Percentiles rank a stretch among this genome's conserved stretches.
Conservation (phyloP, 2,888 invertebrate genomes). For the Apodemia hepburni region DNA sequence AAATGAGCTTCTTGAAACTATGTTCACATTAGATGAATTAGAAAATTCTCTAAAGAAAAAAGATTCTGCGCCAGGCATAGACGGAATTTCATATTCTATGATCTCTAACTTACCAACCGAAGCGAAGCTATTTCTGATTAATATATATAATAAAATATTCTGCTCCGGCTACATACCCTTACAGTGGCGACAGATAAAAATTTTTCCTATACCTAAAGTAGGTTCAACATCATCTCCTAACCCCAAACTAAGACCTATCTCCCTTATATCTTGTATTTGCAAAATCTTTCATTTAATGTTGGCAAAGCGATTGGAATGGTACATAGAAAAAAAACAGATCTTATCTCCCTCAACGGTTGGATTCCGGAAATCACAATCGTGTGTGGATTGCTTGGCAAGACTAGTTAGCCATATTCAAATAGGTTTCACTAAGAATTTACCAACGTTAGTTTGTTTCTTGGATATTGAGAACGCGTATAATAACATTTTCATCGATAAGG, state of each 20-base stretch:
- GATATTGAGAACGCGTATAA: constrained; percentile 29
- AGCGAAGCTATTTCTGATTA: not conserved
- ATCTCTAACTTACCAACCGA: too few species aligned
- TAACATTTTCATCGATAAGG: constrained; percentile 19
- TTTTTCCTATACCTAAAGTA: constrained; percentile 16
- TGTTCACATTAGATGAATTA: too few species aligned
- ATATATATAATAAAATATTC: not conserved
- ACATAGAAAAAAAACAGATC: constrained; percentile 9
- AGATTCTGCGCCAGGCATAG: constrained; percentile 15
- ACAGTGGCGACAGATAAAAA: constrained; percentile 11
- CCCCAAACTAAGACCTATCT: constrained; percentile 16
- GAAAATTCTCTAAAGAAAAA: constrained; percentile 16
- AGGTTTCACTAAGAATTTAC: constrained; percentile 22
- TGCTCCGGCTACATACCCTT: not conserved
- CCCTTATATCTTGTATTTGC: constrained; percentile 17
- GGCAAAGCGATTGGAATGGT: constrained; percentile 14
- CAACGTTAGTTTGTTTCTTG: constrained; percentile 27
- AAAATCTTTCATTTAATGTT: constrained; percentile 21
- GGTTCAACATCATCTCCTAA: too few species aligned
- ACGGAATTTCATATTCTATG: constrained; percentile 11
- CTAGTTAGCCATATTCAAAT: constrained; percentile 24
- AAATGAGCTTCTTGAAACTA: too few species aligned
- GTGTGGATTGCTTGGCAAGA: constrained; percentile 21
- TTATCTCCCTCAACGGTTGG: constrained; percentile 18
- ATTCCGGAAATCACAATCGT: constrained; percentile 24